Base-by-base conservation (phyloP, 1,140 invertebrate genomes). In the Eueides isabella region DNA sequence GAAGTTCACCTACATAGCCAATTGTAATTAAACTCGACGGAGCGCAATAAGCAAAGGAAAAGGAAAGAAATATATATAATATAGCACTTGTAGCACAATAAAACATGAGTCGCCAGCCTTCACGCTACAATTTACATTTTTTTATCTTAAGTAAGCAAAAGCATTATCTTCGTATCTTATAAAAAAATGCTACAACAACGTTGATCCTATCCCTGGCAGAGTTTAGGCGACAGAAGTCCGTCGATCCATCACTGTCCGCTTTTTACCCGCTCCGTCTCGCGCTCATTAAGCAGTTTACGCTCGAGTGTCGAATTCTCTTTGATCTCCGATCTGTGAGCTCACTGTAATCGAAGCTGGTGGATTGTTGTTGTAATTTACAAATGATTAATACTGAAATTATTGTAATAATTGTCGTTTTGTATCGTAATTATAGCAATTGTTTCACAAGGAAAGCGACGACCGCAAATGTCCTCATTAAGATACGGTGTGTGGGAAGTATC, bases 201-300 rank as follows among this genome's bases (percentile, higher is more conserved):
- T 23, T 9, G 11, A 62, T 26, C 12, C 11, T 0, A 26, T 28
- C 14, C 14, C 28, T n/a, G 41, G n/a, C 16, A 31, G 65, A 30
- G 28, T n/a, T 11, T 16, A 16, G 64, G 19, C 29, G 66, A 55
- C 35, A 29, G 33, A 19, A 68, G 44, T 28, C 14, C 30, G 66
- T 31, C 66, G 44, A 68, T 68, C 35, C 66, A 68, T 68, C 66
- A 68, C 41, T 68, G 66, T 68, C 66, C 44, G 29, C 28, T 67
- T 67, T 67, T 67, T 67, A 67, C 29, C 41, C 66, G n/a, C 16
- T 48, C 66, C n/a, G 48, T 26, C 44, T 19, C 41, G 26, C n/a
- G 44, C 66, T 68, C 66, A 55, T 68, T 68, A 68, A 33, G 6
- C 29, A 55, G 66, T 55, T 68, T 55, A 30, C 38, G 66, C 66